Percentiles rank a stretch among this genome's conserved stretches.
Evolutionary conservation across 2,888 invertebrate species (phyloP).

Genomic region (Drosophila anceps): DNA sequence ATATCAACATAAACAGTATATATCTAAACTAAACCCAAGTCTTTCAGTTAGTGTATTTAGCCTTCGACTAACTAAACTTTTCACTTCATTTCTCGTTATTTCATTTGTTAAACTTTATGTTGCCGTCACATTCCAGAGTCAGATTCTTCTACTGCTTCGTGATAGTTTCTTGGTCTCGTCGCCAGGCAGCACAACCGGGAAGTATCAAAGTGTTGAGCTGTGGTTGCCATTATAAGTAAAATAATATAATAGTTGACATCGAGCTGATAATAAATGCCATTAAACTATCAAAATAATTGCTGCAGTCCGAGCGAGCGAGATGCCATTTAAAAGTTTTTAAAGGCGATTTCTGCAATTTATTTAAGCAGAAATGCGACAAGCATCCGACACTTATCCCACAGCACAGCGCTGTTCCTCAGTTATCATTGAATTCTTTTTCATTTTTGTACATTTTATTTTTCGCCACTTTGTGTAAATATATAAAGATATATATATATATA

Average conservation of each 20-base stretch:
- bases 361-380: conserved; percentile 33
- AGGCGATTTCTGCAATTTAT: conserved; percentile 23
- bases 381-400: conserved; percentile 39
- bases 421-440: conserved; percentile 18
- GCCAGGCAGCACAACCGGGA: background rate
- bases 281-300: background rate
- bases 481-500: background rate
- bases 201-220: conserved; percentile 3
- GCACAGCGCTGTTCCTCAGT: conserved; percentile 19
- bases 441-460: conserved; percentile 21
- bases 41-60: background rate
- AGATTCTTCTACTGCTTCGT: conserved; percentile 23
- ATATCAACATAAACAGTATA: no score
- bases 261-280: conserved; percentile 11
- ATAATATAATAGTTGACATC: conserved; percentile 6
- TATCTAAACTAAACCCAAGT: background rate
- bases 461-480: conserved; percentile 53
- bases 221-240: background rate
- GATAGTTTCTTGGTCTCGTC: background rate
- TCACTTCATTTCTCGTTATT: background rate
- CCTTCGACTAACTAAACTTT: background rate
- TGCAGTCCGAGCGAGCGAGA: background rate
- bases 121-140: conserved; percentile 39
- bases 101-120: conserved; percentile 24
- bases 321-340: background rate